Base-by-base conservation (phyloP, 2,797 vertebrate genomes). In the Etheostoma nigrum region DNA sequence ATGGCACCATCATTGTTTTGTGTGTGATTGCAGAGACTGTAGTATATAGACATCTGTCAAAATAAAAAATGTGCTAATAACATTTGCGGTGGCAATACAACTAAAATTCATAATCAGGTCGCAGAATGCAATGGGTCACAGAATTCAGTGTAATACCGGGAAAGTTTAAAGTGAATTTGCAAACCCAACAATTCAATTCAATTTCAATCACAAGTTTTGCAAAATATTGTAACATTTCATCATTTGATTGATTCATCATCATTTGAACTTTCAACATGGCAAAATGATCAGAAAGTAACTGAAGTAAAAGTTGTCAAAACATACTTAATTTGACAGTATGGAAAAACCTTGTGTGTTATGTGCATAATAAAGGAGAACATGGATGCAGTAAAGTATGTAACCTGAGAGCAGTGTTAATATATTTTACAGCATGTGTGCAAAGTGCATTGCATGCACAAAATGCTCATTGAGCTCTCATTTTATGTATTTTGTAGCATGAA, bases 401-500 rank as follows among this genome's bases (percentile, higher is more conserved):
- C 42, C n/a, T n/a, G 21, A 27, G 62, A 30, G 36, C 33, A 18
- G 53, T 40, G 11, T 27, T 53, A 18, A 45, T 45, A 5, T 44
- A 9, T 48, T 67, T 23, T 45, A 23, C 55, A 18, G 42, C 45
- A 11, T 49, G 7, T 53, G 21, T 44, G 60, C n/a, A 47, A 51
- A 57, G 63, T 45, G 14, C 19, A 23, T 57, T 27, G 21, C 6
- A 40, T 27, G n/a, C 23, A 44, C 33, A 47, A 40, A 74, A 27
- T 25, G 15, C 33, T 18, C 25, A 5, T 52, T 21, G 16, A 1
- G 6, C 15, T 54, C 57, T 15, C 4, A 40, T 55, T 44, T 69
- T 42, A 59, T 54, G 42, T 10, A 27, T 49, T 67, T 45, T 51
- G 25, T 62, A 18, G 54, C 40, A 62, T 33, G 15, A 42, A 57